Evolutionary conservation across 2,888 invertebrate genomes (phyloP).

Genomic region (Ypsolopha scabrella): DNA sequence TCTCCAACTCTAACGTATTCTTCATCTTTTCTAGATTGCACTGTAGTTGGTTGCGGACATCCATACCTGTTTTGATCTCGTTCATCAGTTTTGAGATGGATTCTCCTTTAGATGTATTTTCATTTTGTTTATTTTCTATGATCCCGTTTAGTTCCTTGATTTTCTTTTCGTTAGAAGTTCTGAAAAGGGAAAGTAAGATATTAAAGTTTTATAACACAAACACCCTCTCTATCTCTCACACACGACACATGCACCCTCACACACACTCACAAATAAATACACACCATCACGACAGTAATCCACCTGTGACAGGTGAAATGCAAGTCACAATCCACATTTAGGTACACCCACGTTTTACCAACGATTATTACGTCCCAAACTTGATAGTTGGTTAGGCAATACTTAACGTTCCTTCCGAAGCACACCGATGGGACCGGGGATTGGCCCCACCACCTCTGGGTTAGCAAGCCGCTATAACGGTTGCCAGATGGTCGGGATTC

Average conservation of each 20-base stretch:
- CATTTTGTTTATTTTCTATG: constrained; percentile 15
- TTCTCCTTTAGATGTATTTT: constrained; percentile 20
- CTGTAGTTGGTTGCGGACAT: constrained; percentile 21
- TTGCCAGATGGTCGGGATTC: no score
- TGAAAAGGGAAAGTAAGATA: constrained; percentile 4
- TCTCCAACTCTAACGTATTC: constrained; percentile 20
- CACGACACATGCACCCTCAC: no score
- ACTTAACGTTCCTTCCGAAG: neutral
- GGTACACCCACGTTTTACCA: no score
- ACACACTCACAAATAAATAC: no score
- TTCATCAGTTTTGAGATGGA: constrained; percentile 28
- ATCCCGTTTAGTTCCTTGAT: constrained; percentile 13
- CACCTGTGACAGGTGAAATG: neutral
- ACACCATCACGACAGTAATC: no score
- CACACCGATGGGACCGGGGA: neutral
- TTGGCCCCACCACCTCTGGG: neutral
- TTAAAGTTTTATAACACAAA: no score
- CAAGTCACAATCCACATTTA: no score
- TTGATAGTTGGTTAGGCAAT: neutral
- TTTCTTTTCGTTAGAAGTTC: constrained; percentile 13
- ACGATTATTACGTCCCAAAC: neutral
- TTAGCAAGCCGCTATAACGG: no score
- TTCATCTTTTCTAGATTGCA: constrained; percentile 16
- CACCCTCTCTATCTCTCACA: no score
- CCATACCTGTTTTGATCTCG: constrained; percentile 22